Evolutionary conservation across 2,797 vertebrate species (phyloP), one percentile per base, ranked within the genome.

Genomic region (Fratercula arctica): DNA sequence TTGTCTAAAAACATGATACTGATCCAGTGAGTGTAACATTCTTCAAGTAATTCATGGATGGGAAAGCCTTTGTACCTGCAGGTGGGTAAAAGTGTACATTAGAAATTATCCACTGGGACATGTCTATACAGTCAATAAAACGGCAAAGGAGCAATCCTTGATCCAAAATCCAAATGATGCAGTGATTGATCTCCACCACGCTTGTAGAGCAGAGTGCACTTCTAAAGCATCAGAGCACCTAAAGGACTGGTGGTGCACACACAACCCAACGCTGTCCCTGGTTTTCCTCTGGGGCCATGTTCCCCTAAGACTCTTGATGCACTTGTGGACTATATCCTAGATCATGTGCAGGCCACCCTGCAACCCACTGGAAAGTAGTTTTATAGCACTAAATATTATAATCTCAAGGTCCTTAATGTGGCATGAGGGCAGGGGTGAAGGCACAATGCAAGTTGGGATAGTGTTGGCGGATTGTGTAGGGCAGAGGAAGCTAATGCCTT

Each of bases 231-330:
- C 7, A 39, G 16, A 31, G 11, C 18, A 50, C 26, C 10, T 19
- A 43, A 53, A 60, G 51, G 15, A 15, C 26, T 26, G 39, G 15
- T 5, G 2, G 13, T 64, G 26, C 25, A 24, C 29, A 37, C 31
- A 20, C 6, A 33, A 35, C 31, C 25, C 48, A 75, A 1, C 0
- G 0, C 12, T 79, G 75, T n/a, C 13, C 25, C 11, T 45, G 56
- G 15, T 6, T 56, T 18, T 77, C 48, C 51, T 50, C 46, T 56
- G 25, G 20, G 15, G 6, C 35, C 12, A 3, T 14, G 35, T 10
- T 45, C 10, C 33, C 5, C 28, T 45, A 31, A n/a, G 46, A 7
- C 8, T 81, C 35, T 25, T 20, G 28, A 26, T 39, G 11, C 3
- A 3, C 14, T 75, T 26, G 15, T 10, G 23, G 64, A 57, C 2